A percentile compares a stretch with the other conserved stretches of the same genome.
phyloP scores from a whole-genome alignment of 2,797 vertebrate genomes.

The Channa striata region DNA sequence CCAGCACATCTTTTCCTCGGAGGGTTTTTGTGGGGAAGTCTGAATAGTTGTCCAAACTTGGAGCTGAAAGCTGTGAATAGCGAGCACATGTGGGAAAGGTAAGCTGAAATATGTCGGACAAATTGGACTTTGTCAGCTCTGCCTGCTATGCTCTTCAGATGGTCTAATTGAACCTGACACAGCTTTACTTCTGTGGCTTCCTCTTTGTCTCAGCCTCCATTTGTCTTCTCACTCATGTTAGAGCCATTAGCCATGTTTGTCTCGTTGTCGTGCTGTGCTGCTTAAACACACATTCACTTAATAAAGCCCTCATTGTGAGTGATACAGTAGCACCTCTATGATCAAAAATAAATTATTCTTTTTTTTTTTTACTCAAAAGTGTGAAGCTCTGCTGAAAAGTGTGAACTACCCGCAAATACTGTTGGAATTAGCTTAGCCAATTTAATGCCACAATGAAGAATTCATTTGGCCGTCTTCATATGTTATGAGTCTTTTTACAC shows the following conservation, averaged over 20 bases:
- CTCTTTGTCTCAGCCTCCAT: slow-evolving; percentile 68
- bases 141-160: slow-evolving; percentile 66
- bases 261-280: slow-evolving; percentile 67
- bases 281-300: slow-evolving; percentile 49
- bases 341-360: slow-evolving; percentile 51
- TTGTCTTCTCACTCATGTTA: slow-evolving; percentile 76
- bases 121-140: slow-evolving; percentile 77
- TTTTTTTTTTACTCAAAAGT: slow-evolving; percentile 41
- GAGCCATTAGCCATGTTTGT: slow-evolving; percentile 67
- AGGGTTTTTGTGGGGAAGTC: slow-evolving; percentile 62
- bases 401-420: slow-evolving; percentile 61
- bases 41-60: slow-evolving; percentile 72
- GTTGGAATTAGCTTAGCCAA: slow-evolving; percentile 34
- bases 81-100: slow-evolving; percentile 78
- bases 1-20: slow-evolving; percentile 65
- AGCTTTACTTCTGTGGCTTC: slow-evolving; percentile 74
- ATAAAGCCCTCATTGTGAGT: slow-evolving; percentile 64
- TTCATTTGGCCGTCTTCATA: slow-evolving; percentile 30
- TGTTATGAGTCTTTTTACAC: slow-evolving; percentile 18
- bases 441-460: slow-evolving; percentile 41
- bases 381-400: slow-evolving; percentile 59
- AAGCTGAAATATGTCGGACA: slow-evolving; percentile 75
- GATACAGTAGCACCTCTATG: slow-evolving; percentile 58
- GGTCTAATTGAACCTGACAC: slow-evolving; percentile 81
- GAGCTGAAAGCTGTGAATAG: slow-evolving; percentile 67